A percentile compares a stretch with the other conserved stretches of the same genome.
Evolutionary conservation across 2,113 vertebrate genomes (phyloP).

Genomic region (Tylochromis polylepis): DNA sequence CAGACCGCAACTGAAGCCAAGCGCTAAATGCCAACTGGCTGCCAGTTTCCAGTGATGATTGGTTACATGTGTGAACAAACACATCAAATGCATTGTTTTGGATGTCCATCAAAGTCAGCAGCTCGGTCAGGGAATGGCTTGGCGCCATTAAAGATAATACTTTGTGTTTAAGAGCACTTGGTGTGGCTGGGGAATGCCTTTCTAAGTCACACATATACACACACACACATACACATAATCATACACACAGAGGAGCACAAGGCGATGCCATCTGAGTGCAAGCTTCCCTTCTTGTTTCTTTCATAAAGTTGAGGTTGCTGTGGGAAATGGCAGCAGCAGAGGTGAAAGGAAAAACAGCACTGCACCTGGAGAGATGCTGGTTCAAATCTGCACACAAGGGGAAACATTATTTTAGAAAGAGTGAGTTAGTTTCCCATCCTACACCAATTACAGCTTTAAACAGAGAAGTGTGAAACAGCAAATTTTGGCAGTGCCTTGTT

Average conservation of each 20-base stretch:
- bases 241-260: not conserved
- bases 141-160: constrained; percentile 17
- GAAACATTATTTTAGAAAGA: not conserved
- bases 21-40: constrained; percentile 42
- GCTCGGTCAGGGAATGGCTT: constrained; percentile 12
- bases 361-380: not conserved
- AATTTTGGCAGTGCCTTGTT: constrained; percentile 41
- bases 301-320: not conserved
- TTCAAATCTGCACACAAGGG: not conserved
- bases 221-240: not conserved
- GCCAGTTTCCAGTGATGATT: constrained; percentile 25
- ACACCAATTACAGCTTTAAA: constrained; percentile 14
- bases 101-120: constrained; percentile 47
- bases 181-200: constrained; percentile 29
- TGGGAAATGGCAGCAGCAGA: not conserved
- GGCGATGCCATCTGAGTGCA: not conserved
- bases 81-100: constrained; percentile 59
- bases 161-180: constrained; percentile 16
- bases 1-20: constrained; percentile 41
- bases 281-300: not conserved
- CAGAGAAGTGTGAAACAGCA: constrained; percentile 39
- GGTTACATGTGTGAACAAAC: constrained; percentile 55
- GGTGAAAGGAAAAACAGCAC: not conserved
- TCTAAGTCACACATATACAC: not conserved
- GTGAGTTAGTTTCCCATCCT: not conserved